A percentile compares a stretch with the other conserved stretches of the same genome.
These are phyloP conservation scores for Montipora efflorescens DNA, from an alignment of 64 coral and sea anemone species.

Conservation along the genomic window DNA sequence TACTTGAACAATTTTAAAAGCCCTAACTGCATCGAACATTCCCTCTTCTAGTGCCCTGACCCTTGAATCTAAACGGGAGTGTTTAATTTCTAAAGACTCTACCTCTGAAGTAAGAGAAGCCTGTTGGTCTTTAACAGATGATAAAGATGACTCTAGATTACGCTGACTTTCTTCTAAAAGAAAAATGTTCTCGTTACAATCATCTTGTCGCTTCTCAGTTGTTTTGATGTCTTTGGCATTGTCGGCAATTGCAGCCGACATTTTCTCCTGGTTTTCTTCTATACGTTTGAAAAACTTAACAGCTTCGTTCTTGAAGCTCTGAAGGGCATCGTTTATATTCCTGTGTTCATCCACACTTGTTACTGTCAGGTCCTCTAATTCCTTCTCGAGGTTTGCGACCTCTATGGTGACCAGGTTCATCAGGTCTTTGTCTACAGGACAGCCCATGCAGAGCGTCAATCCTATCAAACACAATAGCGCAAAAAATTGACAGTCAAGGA, in stretches of 20 bases:
- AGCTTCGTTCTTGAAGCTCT: slow-evolving; percentile 51
- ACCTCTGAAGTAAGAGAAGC: neutral
- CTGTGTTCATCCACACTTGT: slow-evolving; percentile 42
- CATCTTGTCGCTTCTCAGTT: neutral
- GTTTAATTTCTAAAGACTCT: slow-evolving; percentile 10
- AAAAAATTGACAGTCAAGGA: neutral
- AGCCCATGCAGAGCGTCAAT: slow-evolving; percentile 68
- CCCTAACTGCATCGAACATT: neutral
- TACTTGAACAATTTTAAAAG: slow-evolving; percentile 62
- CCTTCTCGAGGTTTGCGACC: slow-evolving; percentile 35
- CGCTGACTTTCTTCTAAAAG: neutral
- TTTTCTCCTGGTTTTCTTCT: neutral
- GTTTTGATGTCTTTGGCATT: neutral
- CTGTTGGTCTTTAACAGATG: neutral
- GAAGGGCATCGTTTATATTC: slow-evolving; percentile 38
- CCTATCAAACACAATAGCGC: slow-evolving; percentile 33
- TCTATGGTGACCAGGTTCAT: slow-evolving; percentile 55
- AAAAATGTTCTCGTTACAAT: neutral
- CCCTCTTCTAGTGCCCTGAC: slow-evolving; percentile 42
- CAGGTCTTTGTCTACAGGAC: slow-evolving; percentile 66
- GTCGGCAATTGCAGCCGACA: slow-evolving; percentile 6
- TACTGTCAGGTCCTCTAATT: slow-evolving; percentile 37
- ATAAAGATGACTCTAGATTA: neutral
- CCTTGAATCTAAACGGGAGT: slow-evolving; percentile 24
- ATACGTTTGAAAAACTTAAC: slow-evolving; percentile 18